Conservation (phyloP, 2,113 vertebrate genomes). For the Uropsilus gracilis region DNA sequence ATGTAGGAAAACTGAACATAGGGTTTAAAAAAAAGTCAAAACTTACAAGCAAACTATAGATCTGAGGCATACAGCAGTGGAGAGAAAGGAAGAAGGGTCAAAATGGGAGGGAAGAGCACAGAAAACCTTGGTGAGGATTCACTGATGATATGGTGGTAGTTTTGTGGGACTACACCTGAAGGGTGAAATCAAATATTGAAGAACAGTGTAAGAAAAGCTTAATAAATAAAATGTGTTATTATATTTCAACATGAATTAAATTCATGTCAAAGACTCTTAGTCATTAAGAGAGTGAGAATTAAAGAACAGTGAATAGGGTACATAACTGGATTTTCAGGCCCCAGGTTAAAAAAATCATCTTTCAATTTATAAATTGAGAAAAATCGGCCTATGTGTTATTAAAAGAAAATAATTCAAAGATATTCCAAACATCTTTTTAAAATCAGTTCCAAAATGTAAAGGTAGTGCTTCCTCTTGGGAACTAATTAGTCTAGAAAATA, state of each 20-base stretch:
- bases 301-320: background rate
- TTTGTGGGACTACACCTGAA: too few species aligned
- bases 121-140: too few species aligned
- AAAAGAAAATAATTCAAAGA: conserved; percentile 65
- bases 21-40: too few species aligned
- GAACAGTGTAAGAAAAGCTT: too few species aligned
- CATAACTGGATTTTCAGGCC: conserved; percentile 49
- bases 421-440: background rate
- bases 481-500: conserved; percentile 50
- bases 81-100: too few species aligned
- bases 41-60: too few species aligned
- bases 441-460: conserved; percentile 50
- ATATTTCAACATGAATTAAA: conserved; percentile 26
- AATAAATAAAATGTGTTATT: too few species aligned
- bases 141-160: too few species aligned
- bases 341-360: conserved; percentile 47
- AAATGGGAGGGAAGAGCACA: too few species aligned
- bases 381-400: conserved; percentile 46
- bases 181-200: too few species aligned
- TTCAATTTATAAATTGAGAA: conserved; percentile 34
- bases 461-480: conserved; percentile 49
- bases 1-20: too few species aligned
- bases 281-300: background rate
- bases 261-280: conserved; percentile 40
- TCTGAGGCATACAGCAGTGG: too few species aligned